Evolutionary conservation across 2,113 vertebrate genomes (phyloP).

Genomic region (Crotalus horridus): DNA sequence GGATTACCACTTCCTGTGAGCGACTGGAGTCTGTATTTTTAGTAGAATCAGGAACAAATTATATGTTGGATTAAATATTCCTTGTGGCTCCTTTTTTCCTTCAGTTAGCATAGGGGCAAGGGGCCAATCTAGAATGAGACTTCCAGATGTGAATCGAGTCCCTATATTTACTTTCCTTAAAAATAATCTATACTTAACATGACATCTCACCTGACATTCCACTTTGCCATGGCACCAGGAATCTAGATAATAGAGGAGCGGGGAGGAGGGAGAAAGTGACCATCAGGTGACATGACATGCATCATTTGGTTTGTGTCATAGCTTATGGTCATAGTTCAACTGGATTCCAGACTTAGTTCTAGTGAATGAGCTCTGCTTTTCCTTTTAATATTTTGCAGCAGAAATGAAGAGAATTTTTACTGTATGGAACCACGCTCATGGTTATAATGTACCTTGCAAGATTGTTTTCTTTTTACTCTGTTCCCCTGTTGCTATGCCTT

Average conservation of each 20-base stretch:
- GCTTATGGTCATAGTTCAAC: not conserved
- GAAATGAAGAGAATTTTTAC: not conserved
- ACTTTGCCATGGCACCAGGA: not conserved
- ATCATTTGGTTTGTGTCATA: not conserved
- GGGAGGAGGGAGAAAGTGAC: not conserved
- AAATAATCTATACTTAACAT: not conserved
- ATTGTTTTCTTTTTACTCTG: not conserved
- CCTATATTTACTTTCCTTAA: not conserved
- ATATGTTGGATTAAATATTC: not conserved
- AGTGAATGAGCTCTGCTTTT: not conserved
- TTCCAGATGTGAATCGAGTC: not conserved
- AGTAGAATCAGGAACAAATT: not conserved
- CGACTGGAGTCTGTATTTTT: not conserved
- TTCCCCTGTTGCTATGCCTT: not conserved
- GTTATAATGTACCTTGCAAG: not conserved
- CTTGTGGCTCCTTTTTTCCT: not conserved
- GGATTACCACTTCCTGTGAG: not conserved
- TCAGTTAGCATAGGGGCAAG: not conserved
- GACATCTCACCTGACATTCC: not conserved
- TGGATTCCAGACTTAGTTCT: not conserved
- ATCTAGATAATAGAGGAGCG: not conserved
- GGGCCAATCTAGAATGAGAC: not conserved
- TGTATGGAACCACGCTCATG: not conserved
- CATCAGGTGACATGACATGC: not conserved
- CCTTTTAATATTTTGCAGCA: not conserved